Evolutionary conservation across 2,113 vertebrate genomes (phyloP).

Genomic region (Amphiprion percula): DNA sequence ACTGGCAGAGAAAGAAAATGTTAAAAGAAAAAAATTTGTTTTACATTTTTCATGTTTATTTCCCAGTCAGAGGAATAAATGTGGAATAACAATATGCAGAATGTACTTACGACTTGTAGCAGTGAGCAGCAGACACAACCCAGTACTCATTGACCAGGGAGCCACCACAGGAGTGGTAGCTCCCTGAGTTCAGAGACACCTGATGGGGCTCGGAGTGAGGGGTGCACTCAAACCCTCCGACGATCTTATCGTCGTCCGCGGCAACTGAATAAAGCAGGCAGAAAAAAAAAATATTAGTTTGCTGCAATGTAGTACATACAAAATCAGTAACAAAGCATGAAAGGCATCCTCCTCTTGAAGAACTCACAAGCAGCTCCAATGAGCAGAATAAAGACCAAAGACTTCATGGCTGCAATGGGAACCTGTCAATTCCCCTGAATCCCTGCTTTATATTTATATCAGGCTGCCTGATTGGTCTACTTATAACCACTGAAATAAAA

Average conservation of each 20-base stretch:
- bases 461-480: too few relatives aligned
- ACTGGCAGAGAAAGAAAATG: constrained; percentile 43
- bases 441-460: constrained; percentile 44
- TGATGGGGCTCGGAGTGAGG: constrained; percentile 72
- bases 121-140: constrained; percentile 82
- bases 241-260: constrained; percentile 81
- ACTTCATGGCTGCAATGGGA: constrained; percentile 80
- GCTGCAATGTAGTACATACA: too few relatives aligned
- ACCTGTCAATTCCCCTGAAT: constrained; percentile 32
- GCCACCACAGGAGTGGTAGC: constrained; percentile 81
- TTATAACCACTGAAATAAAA: too few relatives aligned
- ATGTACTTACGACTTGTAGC: constrained; percentile 71
- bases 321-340: too few relatives aligned
- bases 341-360: neutral
- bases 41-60: too few relatives aligned
- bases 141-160: constrained; percentile 73
- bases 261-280: constrained; percentile 66
- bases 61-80: too few relatives aligned
- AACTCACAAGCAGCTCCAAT: constrained; percentile 81
- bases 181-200: constrained; percentile 80
- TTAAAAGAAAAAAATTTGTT: too few relatives aligned
- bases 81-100: neutral
- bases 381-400: constrained; percentile 82
- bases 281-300: too few relatives aligned
- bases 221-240: constrained; percentile 81